Conservation (phyloP, 2,888 invertebrate species). For the Drosophila mimetica region DNA sequence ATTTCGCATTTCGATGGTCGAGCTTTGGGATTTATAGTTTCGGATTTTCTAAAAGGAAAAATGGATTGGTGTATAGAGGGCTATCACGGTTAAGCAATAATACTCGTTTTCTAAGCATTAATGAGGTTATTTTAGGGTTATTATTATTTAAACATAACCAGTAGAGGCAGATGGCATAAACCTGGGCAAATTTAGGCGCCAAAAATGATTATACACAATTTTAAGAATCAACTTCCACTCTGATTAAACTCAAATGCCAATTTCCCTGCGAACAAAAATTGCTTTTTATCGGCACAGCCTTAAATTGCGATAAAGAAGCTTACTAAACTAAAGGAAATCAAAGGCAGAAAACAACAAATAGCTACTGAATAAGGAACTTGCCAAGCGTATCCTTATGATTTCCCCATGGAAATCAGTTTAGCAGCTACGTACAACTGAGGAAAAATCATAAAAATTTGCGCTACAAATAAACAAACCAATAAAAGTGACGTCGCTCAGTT, state of each 20-base stretch:
- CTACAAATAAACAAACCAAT: constrained; percentile 64
- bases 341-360: constrained; percentile 29
- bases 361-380: constrained; percentile 50
- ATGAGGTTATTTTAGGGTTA: no score
- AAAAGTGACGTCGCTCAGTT: constrained; percentile 49
- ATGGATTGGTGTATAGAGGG: no score
- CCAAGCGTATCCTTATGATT: constrained; percentile 63
- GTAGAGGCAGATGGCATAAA: no score
- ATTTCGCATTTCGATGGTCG: constrained; percentile 30
- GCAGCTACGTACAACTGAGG: constrained; percentile 59
- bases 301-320: constrained; percentile 16
- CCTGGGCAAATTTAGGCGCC: no score
- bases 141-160: no score
- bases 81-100: no score
- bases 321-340: constrained; percentile 15
- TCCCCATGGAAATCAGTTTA: constrained; percentile 84
- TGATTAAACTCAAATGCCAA: background rate
- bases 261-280: background rate
- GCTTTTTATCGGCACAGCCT: background rate
- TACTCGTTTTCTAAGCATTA: no score
- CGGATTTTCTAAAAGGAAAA: background rate
- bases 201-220: no score
- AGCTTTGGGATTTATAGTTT: background rate
- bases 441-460: constrained; percentile 83
- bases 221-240: no score